phyloP scores from a whole-genome alignment of 53 echinoderm and acorn worm genomes.

The Henricia sp. region DNA sequence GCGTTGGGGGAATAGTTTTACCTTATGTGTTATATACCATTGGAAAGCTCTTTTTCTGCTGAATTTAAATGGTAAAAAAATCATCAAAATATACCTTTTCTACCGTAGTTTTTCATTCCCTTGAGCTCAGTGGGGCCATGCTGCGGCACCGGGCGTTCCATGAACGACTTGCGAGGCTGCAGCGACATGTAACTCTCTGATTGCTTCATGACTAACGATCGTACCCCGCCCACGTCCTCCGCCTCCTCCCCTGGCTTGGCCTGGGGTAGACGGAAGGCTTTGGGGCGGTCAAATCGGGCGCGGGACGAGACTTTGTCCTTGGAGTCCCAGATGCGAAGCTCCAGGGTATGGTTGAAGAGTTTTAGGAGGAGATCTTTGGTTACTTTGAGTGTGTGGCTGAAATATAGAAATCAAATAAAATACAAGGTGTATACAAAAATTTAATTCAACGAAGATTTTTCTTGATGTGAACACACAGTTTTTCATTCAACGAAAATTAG shows the following conservation, averaged over 20 bases:
- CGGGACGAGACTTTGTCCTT: conserved; percentile 90
- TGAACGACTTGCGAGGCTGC: conserved; percentile 92
- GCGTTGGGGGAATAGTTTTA: too few species aligned
- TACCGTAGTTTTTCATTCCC: conserved; percentile 81
- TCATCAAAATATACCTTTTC: conserved; percentile 81
- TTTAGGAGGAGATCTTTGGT: conserved; percentile 94
- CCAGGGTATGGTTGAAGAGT: conserved; percentile 91
- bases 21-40: too few species aligned
- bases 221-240: conserved; percentile 92
- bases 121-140: conserved; percentile 86
- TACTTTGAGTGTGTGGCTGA: conserved; percentile 89
- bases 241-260: conserved; percentile 95
- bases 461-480: too few species aligned
- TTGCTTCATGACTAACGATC: conserved; percentile 95
- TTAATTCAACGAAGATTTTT: too few species aligned
- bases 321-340: conserved; percentile 95
- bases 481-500: too few species aligned
- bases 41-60: too few species aligned
- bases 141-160: conserved; percentile 88
- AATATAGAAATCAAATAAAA: neutral
- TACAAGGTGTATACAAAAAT: neutral
- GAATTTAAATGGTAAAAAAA: too few species aligned
- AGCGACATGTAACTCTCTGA: conserved; percentile 92
- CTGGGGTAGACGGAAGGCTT: conserved; percentile 97
- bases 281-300: conserved; percentile 92